These are phyloP conservation scores for Nowickia ferox DNA, from an alignment of 2,888 invertebrate genomes.

Conservation along the genomic window DNA sequence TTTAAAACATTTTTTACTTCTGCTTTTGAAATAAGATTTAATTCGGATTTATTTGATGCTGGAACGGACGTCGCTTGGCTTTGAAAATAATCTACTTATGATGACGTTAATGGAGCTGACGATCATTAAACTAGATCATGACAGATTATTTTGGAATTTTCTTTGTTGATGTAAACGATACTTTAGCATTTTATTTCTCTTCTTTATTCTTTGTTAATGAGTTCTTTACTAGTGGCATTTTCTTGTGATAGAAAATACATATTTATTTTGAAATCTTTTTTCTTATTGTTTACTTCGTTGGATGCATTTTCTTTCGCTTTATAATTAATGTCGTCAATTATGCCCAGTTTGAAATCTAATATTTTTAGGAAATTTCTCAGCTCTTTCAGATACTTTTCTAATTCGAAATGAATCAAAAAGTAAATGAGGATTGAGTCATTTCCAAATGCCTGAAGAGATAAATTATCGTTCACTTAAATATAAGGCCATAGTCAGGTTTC, in stretches of 20 bases:
- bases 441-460: background rate
- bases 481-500: too few relatives aligned
- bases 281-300: constrained; percentile 13
- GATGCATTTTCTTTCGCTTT: constrained; percentile 37
- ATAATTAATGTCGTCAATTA: constrained; percentile 11
- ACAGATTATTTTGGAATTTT: constrained; percentile 49
- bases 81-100: constrained; percentile 62
- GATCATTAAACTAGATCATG: constrained; percentile 63
- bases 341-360: constrained; percentile 1
- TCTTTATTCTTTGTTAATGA: constrained; percentile 10
- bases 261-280: constrained; percentile 35
- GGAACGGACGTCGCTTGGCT: constrained; percentile 19
- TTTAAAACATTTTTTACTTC: constrained; percentile 36
- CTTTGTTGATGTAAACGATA: constrained; percentile 57
- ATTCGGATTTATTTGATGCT: constrained; percentile 26
- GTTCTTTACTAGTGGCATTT: constrained; percentile 24
- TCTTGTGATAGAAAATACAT: constrained; percentile 26
- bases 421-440: background rate
- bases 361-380: constrained; percentile 1
- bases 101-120: constrained; percentile 39
- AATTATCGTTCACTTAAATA: too few relatives aligned
- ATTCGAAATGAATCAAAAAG: background rate
- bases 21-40: constrained; percentile 26
- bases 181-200: constrained; percentile 8
- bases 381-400: background rate